Conservation (phyloP, 2,113 vertebrate genomes). For the Rhombomys opimus region DNA sequence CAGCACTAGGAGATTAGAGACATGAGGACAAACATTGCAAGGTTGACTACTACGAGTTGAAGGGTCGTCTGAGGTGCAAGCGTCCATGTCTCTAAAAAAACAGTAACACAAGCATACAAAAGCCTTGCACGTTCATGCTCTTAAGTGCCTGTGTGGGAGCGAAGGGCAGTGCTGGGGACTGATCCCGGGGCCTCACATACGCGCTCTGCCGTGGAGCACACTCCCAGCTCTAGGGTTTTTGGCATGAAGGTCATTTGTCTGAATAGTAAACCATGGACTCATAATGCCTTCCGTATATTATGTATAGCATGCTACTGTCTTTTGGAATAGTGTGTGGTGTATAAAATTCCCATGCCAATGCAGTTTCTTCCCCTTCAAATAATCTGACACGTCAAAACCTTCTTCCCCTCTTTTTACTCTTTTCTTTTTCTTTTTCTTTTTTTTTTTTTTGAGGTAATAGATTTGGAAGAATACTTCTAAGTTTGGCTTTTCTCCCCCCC, state of each 20-base stretch:
- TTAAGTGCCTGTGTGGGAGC: neutral
- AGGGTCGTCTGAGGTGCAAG: neutral
- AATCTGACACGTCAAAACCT: neutral
- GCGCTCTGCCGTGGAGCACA: neutral
- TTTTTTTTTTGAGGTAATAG: neutral
- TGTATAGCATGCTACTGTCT: neutral
- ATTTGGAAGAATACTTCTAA: neutral
- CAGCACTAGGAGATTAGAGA: neutral
- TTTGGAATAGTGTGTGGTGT: neutral
- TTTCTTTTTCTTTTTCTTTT: no score
- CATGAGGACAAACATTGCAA: neutral
- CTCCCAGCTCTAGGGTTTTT: neutral
- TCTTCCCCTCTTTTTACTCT: no score
- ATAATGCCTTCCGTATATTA: neutral
- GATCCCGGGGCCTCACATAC: neutral
- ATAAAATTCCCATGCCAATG: neutral
- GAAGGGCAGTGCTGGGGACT: neutral
- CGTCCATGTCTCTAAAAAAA: neutral
- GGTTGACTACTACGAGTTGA: neutral
- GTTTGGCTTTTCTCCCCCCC: neutral
- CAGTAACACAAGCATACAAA: neutral
- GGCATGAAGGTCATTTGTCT: neutral
- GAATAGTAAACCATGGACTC: neutral
- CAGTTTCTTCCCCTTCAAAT: neutral
- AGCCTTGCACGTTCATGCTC: neutral